Base-by-base conservation (phyloP, 1,140 invertebrate genomes). In the Drosophila lacteicornis region DNA sequence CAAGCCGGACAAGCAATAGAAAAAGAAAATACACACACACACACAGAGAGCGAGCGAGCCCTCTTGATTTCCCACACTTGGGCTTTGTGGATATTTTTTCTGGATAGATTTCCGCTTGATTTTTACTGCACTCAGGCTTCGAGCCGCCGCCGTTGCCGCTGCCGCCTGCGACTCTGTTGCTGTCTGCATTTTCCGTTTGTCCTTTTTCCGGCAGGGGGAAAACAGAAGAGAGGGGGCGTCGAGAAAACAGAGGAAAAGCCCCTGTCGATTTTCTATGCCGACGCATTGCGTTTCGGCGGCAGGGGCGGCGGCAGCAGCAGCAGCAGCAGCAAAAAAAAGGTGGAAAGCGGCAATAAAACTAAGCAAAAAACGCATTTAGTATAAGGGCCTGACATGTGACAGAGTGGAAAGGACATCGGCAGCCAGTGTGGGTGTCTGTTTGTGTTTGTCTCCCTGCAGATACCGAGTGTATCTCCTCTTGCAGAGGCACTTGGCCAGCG, bases 291-390 rank as follows among this genome's bases (percentile, higher is more conserved):
- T 80, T 66, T 40, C 27, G 53, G 53, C 47, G 63, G 22, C 46
- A 49, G 71, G 40, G 30, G 33, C 15, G 12, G 15, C 19, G 22
- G 33, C 43, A 8, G 17, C 19, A 6, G 8, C 43, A 8, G 17
- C 19, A 6, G 8, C 33, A 40, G 17, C 30, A 56, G n/a, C n/a
- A n/a, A n/a, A 43, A 61, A 63, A 53, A 51, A 40, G 42, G 42
- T 70, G 66, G 45, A 43, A 38, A 73, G 70, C 69, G 79, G 74
- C 82, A 88, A 88, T 83, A 87, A 87, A 88, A 86, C 83, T 88
- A 88, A 88, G 80, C 76, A 88, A 87, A 80, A 86, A 87, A 80
- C 75, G 82, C 83, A 86, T 86, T 86, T 82, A 82, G 82, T 80
- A 71, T 82, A 82, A 82, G 79, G 81, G 80, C 75, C 75, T 78